Evolutionary conservation across 2,888 invertebrate genomes (phyloP).

Genomic region (Pollenia angustigena): DNA sequence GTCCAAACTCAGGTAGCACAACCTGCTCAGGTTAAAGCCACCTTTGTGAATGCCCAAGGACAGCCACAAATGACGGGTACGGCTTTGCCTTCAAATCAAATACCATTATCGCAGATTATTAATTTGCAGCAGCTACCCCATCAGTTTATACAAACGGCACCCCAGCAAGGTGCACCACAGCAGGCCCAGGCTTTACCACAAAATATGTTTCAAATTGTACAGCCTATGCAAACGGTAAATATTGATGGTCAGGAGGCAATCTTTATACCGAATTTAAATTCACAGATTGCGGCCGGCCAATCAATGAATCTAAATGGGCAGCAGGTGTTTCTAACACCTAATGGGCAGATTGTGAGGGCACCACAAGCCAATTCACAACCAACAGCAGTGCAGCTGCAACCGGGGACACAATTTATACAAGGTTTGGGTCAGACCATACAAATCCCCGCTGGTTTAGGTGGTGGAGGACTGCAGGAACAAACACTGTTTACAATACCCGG

Average conservation of each 20-base stretch:
- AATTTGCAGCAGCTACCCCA: conserved; percentile 80
- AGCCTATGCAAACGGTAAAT: conserved; percentile 95
- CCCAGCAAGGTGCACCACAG: conserved; percentile 59
- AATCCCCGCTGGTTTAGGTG: conserved; percentile 85
- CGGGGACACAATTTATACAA: conserved; percentile 87
- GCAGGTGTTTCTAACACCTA: conserved; percentile 85
- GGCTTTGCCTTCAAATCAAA: conserved; percentile 67
- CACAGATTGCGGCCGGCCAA: conserved; percentile 84
- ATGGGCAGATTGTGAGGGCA: conserved; percentile 91
- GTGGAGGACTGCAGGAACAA: conserved; percentile 79
- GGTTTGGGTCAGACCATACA: conserved; percentile 89
- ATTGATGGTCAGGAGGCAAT: conserved; percentile 97
- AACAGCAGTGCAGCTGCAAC: conserved; percentile 76
- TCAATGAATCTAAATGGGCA: conserved; percentile 85
- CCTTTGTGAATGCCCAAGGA: conserved; percentile 73
- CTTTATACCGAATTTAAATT: conserved; percentile 92
- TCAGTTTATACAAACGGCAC: conserved; percentile 77
- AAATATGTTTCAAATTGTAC: conserved; percentile 86
- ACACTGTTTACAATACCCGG: conserved; percentile 86
- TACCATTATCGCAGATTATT: conserved; percentile 80
- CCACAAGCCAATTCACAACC: conserved; percentile 82
- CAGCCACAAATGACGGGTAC: conserved; percentile 62
- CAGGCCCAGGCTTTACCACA: conserved; percentile 76
- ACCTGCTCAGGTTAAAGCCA: conserved; percentile 77
- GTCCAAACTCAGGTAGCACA: conserved; percentile 72